These are phyloP conservation scores for Nothura maculosa DNA, from an alignment of 2,797 vertebrate genomes.

Conservation along the genomic window DNA sequence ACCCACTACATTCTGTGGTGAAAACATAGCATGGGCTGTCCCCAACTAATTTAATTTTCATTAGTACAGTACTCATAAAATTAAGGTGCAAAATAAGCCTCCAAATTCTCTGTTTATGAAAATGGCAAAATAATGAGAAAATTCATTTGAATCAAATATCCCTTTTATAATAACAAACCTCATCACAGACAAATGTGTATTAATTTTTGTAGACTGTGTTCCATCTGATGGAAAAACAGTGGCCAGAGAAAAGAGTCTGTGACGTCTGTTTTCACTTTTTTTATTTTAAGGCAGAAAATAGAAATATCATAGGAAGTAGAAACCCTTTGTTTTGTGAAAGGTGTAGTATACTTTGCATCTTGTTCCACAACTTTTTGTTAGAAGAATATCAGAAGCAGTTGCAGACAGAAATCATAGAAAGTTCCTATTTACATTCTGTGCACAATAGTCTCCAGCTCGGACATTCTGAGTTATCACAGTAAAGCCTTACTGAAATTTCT, in stretches of 20 bases:
- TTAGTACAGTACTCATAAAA: slow-evolving; percentile 31
- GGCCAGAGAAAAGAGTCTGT: neutral
- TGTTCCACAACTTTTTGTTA: neutral
- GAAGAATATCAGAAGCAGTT: neutral
- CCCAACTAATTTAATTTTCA: slow-evolving; percentile 23
- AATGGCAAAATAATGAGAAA: slow-evolving; percentile 16
- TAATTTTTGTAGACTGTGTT: neutral
- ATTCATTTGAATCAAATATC: neutral
- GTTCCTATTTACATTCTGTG: neutral
- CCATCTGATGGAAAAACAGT: neutral
- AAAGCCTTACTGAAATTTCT: neutral
- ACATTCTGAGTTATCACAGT: neutral
- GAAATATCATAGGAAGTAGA: neutral
- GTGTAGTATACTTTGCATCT: neutral
- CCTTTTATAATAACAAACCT: neutral
- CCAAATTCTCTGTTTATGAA: neutral
- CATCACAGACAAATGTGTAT: neutral
- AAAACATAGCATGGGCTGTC: slow-evolving; percentile 11
- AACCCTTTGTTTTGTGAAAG: neutral
- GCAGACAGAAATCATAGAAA: neutral
- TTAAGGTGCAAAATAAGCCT: neutral
- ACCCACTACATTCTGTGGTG: slow-evolving; percentile 23
- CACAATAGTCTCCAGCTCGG: neutral
- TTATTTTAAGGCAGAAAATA: neutral
- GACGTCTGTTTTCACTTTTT: neutral